Base-by-base conservation (phyloP, 2,888 invertebrate genomes). In the Orthosia incerta region DNA sequence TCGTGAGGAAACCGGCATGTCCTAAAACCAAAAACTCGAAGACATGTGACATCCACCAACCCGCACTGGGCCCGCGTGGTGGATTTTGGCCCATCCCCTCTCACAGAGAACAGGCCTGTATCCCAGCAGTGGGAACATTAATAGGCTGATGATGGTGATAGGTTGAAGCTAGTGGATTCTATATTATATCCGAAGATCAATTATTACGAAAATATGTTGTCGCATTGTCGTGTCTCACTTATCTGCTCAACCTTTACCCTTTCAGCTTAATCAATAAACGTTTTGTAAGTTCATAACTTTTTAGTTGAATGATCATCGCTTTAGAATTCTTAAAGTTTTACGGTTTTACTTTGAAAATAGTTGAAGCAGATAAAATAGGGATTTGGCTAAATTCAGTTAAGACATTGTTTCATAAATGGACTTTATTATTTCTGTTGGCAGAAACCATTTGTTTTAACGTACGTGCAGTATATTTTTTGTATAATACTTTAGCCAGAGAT, bases 241-340 rank as follows among this genome's bases (percentile, higher is more conserved):
- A 0, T 7, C 16, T 56, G 55, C 16, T 26, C 4, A 26, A 5
- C 0, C 48, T 39, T 46, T 31, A 57, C 23, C 18, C 26, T 57
- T 31, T 68, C 50, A 57, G 31, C 15, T 63, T 46, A 55, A 55
- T 59, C 12, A 56, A 51, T 16, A 75, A 64, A 57, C 31, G 39
- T 59, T 74, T 67, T 53, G 16, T 31, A 20, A 76, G 62, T 61
- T 45, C 31, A 46, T 63, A 78, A 74, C 57, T 73, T 76, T 79
- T 85, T 79, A 75, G 83, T 84, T 79, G 57, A 85, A 84, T 76
- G 51, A 76, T 83, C 74, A 75, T 71, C 51, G 50, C 57, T 73
- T 71, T 76, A 13, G 62, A 63, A 59, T 74, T 76, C 26, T 7
- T 31, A 61, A 70, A 69, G 62, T 79, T 79, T 61, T 16, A 63